Conservation (phyloP, 2,113 vertebrate genomes). For the Cairina moschata region DNA sequence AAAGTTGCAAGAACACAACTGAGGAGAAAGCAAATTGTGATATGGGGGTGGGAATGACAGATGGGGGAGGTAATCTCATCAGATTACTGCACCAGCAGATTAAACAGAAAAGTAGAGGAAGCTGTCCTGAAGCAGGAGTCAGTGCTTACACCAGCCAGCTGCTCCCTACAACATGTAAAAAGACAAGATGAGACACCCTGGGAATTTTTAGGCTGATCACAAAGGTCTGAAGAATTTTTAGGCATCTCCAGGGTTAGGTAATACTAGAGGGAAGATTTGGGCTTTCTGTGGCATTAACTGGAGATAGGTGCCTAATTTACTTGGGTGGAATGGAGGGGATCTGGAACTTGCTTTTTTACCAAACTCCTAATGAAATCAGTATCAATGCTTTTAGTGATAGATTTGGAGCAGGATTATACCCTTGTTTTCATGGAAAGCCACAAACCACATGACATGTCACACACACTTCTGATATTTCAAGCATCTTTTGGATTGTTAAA, state of each 20-base stretch:
- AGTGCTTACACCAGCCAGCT: background rate
- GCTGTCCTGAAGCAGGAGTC: background rate
- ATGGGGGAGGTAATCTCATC: background rate
- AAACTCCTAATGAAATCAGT: background rate
- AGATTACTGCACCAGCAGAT: slow-evolving; percentile 15
- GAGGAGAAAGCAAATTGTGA: background rate
- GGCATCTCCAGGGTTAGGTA: background rate
- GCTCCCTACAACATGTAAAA: background rate
- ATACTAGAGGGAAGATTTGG: background rate
- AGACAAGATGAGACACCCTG: background rate
- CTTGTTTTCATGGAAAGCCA: background rate
- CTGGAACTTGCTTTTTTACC: background rate
- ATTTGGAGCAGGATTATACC: background rate
- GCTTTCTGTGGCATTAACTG: background rate
- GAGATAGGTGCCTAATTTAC: background rate
- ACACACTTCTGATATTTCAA: background rate
- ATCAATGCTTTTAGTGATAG: background rate
- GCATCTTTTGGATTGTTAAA: background rate
- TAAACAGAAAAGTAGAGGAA: background rate
- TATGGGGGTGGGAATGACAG: background rate
- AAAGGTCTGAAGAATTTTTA: background rate
- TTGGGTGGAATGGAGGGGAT: background rate
- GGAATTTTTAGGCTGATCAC: background rate
- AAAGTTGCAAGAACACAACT: background rate
- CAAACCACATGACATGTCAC: background rate